A percentile compares a stretch with the other conserved stretches of the same genome.
Evolutionary conservation across 2,113 vertebrate genomes (phyloP).

Genomic region (Trogon melanurus): DNA sequence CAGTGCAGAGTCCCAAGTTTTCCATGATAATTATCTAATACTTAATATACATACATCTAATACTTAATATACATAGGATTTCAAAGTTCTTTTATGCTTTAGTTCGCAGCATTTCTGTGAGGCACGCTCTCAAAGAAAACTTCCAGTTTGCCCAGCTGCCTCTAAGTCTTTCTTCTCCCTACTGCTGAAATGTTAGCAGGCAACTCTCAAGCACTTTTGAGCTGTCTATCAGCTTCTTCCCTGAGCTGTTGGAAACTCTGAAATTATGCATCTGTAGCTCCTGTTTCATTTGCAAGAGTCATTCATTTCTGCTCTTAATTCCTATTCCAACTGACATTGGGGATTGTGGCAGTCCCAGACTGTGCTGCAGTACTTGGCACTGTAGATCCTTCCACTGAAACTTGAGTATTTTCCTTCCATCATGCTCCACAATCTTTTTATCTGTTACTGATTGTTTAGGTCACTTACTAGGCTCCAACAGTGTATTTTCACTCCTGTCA

Average conservation of each 20-base stretch:
- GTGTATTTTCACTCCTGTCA: not conserved
- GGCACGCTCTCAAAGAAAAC: not conserved
- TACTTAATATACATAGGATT: not conserved
- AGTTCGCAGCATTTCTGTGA: constrained; percentile 32
- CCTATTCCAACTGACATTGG: not conserved
- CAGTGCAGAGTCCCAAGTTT: not conserved
- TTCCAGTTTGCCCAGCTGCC: not conserved
- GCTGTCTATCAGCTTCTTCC: not conserved
- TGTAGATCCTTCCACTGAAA: not conserved
- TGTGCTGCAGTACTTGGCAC: not conserved
- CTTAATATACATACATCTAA: not conserved
- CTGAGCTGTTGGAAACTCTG: constrained; percentile 21
- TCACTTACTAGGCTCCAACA: not conserved
- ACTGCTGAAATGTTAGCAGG: not conserved
- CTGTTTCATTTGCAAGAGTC: not conserved
- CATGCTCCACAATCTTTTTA: not conserved
- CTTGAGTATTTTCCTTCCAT: constrained; percentile 7
- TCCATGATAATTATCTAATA: constrained; percentile 21
- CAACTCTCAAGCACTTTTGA: not conserved
- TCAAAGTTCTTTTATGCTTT: constrained; percentile 17
- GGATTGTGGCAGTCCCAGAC: not conserved
- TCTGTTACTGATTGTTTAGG: not conserved
- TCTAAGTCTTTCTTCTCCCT: not conserved
- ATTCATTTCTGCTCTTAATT: constrained; percentile 32
- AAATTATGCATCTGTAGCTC: constrained; percentile 1